These are phyloP conservation scores for Azorinus chamasolen DNA, from an alignment of 2,888 invertebrate species.

Conservation along the genomic window DNA sequence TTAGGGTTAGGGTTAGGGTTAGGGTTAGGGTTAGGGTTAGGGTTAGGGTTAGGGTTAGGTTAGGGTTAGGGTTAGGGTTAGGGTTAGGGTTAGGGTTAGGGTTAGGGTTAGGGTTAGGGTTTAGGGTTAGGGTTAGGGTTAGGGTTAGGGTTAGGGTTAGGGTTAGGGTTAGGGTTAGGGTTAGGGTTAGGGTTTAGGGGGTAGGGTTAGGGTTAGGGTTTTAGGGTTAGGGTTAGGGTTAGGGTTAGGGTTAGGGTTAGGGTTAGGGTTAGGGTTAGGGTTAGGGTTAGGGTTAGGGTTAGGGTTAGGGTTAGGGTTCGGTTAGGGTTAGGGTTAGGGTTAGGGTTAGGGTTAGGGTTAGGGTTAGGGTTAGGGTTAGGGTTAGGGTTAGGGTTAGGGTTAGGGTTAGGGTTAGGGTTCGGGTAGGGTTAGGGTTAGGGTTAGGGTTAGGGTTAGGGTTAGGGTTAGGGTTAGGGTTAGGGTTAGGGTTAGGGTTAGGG, in stretches of 20 bases:
- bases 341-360: slow-evolving; percentile 53
- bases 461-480: slow-evolving; percentile 58
- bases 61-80: slow-evolving; percentile 53
- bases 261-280: slow-evolving; percentile 72
- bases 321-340: slow-evolving; percentile 62
- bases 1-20: slow-evolving; percentile 52
- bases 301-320: slow-evolving; percentile 66
- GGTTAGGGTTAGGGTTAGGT: slow-evolving; percentile 58
- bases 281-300: slow-evolving; percentile 70
- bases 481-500: slow-evolving; percentile 66
- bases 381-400: slow-evolving; percentile 51
- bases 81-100: slow-evolving; percentile 23
- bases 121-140: slow-evolving; percentile 47
- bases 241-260: slow-evolving; percentile 50
- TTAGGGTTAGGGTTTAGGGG: slow-evolving; percentile 55
- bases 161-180: slow-evolving; percentile 67
- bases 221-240: slow-evolving; percentile 58
- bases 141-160: slow-evolving; percentile 58
- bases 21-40: slow-evolving; percentile 54
- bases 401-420: slow-evolving; percentile 44
- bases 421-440: slow-evolving; percentile 36
- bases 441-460: slow-evolving; percentile 52
- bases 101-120: slow-evolving; percentile 22
- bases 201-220: slow-evolving; percentile 35
- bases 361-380: slow-evolving; percentile 66